These are phyloP conservation scores for Phoebastria nigripes DNA, from an alignment of 2,797 vertebrate species.

Conservation along the genomic window DNA sequence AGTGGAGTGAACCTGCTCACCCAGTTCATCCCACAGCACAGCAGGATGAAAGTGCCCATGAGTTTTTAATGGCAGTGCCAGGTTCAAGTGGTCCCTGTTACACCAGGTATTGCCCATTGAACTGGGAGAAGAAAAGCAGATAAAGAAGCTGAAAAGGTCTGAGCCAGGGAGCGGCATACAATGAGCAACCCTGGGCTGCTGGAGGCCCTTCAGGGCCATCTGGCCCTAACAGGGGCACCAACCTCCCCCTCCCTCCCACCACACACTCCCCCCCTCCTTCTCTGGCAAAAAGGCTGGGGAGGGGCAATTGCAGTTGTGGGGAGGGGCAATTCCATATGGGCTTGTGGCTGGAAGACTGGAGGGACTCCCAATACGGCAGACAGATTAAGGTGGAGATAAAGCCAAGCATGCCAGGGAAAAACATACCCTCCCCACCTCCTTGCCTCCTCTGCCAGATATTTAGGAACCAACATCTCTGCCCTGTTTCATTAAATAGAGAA, in stretches of 20 bases:
- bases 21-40: background rate
- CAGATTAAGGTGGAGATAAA: background rate
- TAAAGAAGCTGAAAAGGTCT: background rate
- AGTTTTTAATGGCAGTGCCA: background rate
- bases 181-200: background rate
- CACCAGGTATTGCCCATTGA: background rate
- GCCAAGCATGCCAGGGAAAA: background rate
- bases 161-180: background rate
- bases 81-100: background rate
- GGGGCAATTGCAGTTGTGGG: background rate
- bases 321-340: background rate
- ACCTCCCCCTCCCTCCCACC: background rate
- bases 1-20: background rate
- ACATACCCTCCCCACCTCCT: background rate
- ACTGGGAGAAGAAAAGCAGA: background rate
- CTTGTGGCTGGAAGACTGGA: background rate
- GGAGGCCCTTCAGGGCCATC: background rate
- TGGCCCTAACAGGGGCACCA: background rate
- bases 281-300: background rate
- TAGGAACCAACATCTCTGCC: background rate
- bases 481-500: background rate
- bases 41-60: background rate
- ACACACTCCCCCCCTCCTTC: background rate
- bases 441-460: background rate
- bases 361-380: background rate